Evolutionary conservation across 2,113 vertebrate genomes (phyloP), one percentile per base, ranked within the genome.

Genomic region (Eurypyga helias): DNA sequence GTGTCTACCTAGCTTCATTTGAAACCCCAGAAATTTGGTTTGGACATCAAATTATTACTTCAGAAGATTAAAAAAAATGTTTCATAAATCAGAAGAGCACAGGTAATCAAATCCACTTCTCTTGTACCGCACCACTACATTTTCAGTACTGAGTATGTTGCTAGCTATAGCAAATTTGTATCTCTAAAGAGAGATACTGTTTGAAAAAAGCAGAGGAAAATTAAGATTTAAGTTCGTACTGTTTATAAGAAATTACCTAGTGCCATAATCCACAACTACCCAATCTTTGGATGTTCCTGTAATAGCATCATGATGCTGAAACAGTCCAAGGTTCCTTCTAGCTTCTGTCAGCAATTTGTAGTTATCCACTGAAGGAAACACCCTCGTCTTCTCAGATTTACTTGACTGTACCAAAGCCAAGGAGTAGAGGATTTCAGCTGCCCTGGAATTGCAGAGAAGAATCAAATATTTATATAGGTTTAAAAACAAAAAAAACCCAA

Each of bases 251-350:
- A 87, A 84, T 84, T 93, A 99, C 99, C 99, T 99, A 85, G 98
- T 99, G 48, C 99, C 99, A 77, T 99, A 99, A 97, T 99, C 99
- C 26, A 99, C 98, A 69, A 99, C 99, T 12, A 99, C 99, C 92
- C 98, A 98, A 31, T 99, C 99, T 62, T 99, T 99, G 28, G 98
- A 94, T 1, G 99, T 99, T 91, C 99, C 99, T n/a, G 99, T 98
- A 69, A 99, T 98, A 9, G 98, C 99, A 58, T 99, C 99, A 26
- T 99, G 99, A 90, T 99, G 99, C 76, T 99, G 99, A 95, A 99
- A 99, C 8, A 99, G 98, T 24, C 98, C 99, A 49, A 99, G 89
- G 91, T 98, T 99, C 67, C 98, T 98, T 86, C 99, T 98, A 81
- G 98, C 99, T 58, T 97, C 98, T 58, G 97, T 98, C 90, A 99